Evolutionary conservation across 2,888 invertebrate species (phyloP), one percentile per base, ranked within the genome.

Genomic region (Stenodema calcarata): DNA sequence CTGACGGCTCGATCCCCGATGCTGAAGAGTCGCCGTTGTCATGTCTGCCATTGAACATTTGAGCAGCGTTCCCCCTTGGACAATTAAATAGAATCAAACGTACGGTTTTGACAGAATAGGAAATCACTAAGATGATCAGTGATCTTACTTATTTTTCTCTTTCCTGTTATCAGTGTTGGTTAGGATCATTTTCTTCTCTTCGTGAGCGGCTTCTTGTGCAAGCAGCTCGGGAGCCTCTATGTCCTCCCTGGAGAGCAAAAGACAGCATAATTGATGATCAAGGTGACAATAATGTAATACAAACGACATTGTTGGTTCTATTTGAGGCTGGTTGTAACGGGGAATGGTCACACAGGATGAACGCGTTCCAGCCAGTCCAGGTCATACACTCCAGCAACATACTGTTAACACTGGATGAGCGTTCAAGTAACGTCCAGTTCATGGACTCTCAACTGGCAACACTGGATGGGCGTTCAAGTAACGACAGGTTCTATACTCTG

Each of bases 131-230:
- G 0, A 23, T 9, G 23, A 62, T 11, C 62, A 62, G 2, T 30
- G n/a, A 50, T 30, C 82, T 69, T 18, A 82, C 82, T 84, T 84
- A 14, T 84, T 73, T 18, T 70, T n/a, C 18, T 44, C 76, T 27
- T 86, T 86, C 69, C 79, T 86, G 16, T 41, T 4, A 11, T 85
- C 87, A 7, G 84, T 87, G 76, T 88, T 88, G 44, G 87, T 88
- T 18, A 88, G 75, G 30, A 89, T 88, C 75, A 87, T 88, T 75
- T 89, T 89, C 81, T 88, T 87, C 18, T 88, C 88, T 35, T 88
- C 79, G 47, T 75, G 50, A 14, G 84, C 73, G 14, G 18, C 50
- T 62, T 62, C 87, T 47, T 88, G 88, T 2, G 50, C 82, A 14
- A 88, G 50, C n/a, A 89, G 44, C 76, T 89, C 87, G 35, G 87